Evolutionary conservation across 2,113 vertebrate species (phyloP), one percentile per base, ranked within the genome.

Genomic region (Ciconia stormi): DNA sequence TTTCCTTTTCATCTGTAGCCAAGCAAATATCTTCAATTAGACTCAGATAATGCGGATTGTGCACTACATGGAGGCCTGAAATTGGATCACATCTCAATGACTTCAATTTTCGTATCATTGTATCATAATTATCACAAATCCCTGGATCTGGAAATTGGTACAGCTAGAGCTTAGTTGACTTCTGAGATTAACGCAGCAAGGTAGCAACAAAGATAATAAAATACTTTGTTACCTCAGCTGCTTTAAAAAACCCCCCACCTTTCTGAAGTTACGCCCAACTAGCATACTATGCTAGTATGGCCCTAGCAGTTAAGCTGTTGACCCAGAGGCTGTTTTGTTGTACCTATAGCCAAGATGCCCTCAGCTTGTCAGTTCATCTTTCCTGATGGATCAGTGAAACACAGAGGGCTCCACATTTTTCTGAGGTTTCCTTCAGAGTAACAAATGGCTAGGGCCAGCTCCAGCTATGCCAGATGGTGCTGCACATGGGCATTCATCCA

Each of bases 1-100:
- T 53, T 86, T 88, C 23, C 62, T 94, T 96, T 96, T 89, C 36
- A 89, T 95, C 88, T 86, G 10, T 23, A 94, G 82, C 87, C 96
- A 93, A 92, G 58, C 70, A 90, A 90, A 84, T 65, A 86, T 59
- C 46, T 92, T 90, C 90, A 85, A 67, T 94, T 93, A 86, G 58
- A 63, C 20, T 83, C 49, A 82, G 66, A 52, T 83, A 90, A 85
- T n/a, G 42, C 52, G 23, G 50, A 66, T 78, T 77, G 18, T 81
- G n/a, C 66, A 46, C 66, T 81, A 38, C 36, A 77, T 4, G 27
- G 58, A 81, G 47, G 46, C 59, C 79, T 92, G 50, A 93, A 96
- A 80, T 88, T 86, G 63, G 55, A 94, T 90, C 79, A 29, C 21
- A 44, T 73, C 55, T 90, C 42, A 63, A 44, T 14, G n/a, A 42